Evolutionary conservation across 2,113 vertebrate species (phyloP).

Genomic region (Nannospalax galili): DNA sequence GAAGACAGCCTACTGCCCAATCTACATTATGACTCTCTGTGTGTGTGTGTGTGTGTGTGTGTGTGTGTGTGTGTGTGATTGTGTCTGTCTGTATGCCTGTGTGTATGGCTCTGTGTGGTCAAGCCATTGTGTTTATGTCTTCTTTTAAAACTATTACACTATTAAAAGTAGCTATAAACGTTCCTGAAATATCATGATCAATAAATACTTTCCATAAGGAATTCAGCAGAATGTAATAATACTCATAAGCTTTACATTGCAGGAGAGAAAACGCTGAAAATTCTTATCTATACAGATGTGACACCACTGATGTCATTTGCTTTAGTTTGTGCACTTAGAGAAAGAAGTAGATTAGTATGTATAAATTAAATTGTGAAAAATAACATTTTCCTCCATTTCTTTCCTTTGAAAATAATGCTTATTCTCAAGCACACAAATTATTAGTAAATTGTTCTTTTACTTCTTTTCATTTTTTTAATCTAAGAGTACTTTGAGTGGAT

Average conservation of each 20-base stretch:
- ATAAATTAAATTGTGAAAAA: constrained; percentile 25
- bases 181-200: neutral
- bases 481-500: neutral
- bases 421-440: neutral
- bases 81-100: neutral
- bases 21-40: neutral
- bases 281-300: neutral
- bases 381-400: neutral
- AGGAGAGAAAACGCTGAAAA: neutral
- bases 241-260: neutral
- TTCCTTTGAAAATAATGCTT: neutral
- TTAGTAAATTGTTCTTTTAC: neutral
- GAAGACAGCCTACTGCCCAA: neutral
- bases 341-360: neutral
- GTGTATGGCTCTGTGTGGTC: neutral
- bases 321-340: neutral
- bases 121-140: neutral
- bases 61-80: neutral
- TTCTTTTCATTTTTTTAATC: neutral
- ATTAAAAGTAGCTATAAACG: neutral
- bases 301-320: neutral
- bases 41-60: neutral
- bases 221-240: neutral
- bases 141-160: neutral
- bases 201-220: neutral